Percentiles rank a stretch among this genome's conserved stretches.
Evolutionary conservation across 1,140 invertebrate species (phyloP).

Genomic region (Probaryconus sp.): DNA sequence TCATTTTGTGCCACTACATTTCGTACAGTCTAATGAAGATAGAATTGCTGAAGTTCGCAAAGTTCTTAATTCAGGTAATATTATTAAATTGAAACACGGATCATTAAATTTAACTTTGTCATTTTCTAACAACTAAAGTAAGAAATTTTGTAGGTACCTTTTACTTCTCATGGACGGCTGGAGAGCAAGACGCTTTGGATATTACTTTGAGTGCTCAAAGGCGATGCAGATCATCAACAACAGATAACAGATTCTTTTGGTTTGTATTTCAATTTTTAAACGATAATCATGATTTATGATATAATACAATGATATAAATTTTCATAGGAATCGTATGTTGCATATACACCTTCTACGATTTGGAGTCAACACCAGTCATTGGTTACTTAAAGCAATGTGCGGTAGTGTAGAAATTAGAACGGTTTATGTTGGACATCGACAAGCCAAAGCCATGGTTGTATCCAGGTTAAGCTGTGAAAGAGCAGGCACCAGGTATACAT

Average conservation of each 20-base stretch:
- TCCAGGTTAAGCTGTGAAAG: conserved; percentile 98
- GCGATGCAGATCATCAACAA: conserved; percentile 85
- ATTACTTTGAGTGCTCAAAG: conserved; percentile 95
- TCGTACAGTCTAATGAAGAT: conserved; percentile 88
- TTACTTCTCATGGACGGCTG: conserved; percentile 92
- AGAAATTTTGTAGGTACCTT: conserved; percentile 86
- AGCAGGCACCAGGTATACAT: conserved; percentile 88
- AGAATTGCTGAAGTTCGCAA: conserved; percentile 88
- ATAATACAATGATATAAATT: too few relatives aligned
- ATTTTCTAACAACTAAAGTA: too few relatives aligned
- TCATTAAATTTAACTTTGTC: too few relatives aligned
- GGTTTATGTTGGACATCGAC: conserved; percentile 94
- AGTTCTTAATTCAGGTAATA: conserved; percentile 91
- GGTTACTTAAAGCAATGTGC: conserved; percentile 96
- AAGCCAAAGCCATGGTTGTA: conserved; percentile 95
- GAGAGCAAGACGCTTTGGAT: conserved; percentile 83
- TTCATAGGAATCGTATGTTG: conserved; percentile 91
- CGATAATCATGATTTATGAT: conserved; percentile 14
- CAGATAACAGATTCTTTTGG: conserved; percentile 98
- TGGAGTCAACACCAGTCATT: conserved; percentile 91
- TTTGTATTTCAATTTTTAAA: conserved; percentile 69
- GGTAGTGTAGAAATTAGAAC: conserved; percentile 97
- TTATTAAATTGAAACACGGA: not conserved
- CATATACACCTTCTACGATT: conserved; percentile 94
- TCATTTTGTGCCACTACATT: conserved; percentile 91